Conservation (phyloP, 2,888 invertebrate genomes). For the Uropetala carovei region DNA sequence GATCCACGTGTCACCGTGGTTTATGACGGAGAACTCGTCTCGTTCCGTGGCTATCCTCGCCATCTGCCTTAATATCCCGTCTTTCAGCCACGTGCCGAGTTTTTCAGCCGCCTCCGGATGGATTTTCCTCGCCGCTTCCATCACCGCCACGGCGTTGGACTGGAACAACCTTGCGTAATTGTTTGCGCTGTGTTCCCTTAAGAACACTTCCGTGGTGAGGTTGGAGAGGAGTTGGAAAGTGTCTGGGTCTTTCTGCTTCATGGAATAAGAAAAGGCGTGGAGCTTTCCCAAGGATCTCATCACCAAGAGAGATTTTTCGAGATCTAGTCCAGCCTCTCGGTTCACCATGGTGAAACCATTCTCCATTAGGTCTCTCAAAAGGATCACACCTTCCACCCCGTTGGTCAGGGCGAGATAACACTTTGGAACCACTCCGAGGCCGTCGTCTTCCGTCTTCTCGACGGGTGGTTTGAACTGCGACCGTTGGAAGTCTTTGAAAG, state of each 20-base stretch:
- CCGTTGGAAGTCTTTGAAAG: slow-evolving; percentile 69
- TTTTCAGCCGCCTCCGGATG: neutral
- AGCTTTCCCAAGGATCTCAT: slow-evolving; percentile 65
- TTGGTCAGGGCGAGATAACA: slow-evolving; percentile 68
- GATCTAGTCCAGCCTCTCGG: slow-evolving; percentile 72
- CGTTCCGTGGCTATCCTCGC: neutral
- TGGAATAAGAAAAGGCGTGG: slow-evolving; percentile 69
- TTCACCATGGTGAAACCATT: slow-evolving; percentile 72
- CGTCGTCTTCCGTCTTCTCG: slow-evolving; percentile 68
- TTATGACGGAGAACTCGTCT: slow-evolving; percentile 62
- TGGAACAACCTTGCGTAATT: neutral
- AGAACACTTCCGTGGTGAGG: slow-evolving; percentile 48
- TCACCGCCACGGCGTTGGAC: slow-evolving; percentile 48
- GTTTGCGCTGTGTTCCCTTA: slow-evolving; percentile 5
- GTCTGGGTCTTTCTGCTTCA: slow-evolving; percentile 71
- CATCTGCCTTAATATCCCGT: neutral
- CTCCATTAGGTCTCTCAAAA: slow-evolving; percentile 72
- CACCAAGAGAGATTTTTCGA: slow-evolving; percentile 60
- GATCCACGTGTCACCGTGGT: slow-evolving; percentile 68
- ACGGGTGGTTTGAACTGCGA: neutral
- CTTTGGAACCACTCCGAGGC: slow-evolving; percentile 70
- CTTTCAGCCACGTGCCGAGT: neutral
- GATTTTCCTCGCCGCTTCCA: neutral
- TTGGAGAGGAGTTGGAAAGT: slow-evolving; percentile 69
- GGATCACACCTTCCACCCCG: slow-evolving; percentile 72